These are phyloP conservation scores for Diglossa cyanea DNA, from an alignment of 2,797 vertebrate genomes.

Conservation along the genomic window DNA sequence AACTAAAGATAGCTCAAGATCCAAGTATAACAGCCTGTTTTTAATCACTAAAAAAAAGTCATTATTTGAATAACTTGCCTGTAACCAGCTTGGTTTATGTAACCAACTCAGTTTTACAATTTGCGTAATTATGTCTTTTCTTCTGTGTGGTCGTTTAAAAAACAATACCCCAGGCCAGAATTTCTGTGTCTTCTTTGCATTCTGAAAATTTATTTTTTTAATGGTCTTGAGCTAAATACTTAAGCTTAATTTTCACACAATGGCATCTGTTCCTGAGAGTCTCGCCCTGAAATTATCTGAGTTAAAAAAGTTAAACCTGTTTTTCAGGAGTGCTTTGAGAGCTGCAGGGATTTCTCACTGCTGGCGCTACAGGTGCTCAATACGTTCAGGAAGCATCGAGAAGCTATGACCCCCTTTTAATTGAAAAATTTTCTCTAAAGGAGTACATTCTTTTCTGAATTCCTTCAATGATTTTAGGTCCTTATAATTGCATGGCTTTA, in stretches of 20 bases:
- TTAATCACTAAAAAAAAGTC: not conserved
- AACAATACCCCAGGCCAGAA: not conserved
- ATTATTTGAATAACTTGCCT: not conserved
- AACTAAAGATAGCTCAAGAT: not conserved
- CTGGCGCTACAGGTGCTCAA: rapidly evolving
- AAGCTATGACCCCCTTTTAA: not conserved
- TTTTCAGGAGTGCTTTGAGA: not conserved
- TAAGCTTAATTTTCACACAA: not conserved
- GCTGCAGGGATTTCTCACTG: not conserved
- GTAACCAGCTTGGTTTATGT: not conserved
- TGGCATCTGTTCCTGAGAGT: not conserved
- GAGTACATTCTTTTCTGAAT: not conserved
- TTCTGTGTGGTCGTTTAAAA: not conserved
- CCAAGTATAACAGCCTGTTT: not conserved
- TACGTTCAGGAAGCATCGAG: not conserved
- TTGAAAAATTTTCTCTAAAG: not conserved
- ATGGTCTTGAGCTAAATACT: not conserved
- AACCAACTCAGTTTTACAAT: not conserved
- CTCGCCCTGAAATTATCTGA: not conserved
- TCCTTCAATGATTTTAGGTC: not conserved
- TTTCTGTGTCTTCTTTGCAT: not conserved
- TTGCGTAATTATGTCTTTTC: not conserved
- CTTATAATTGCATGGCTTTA: not conserved
- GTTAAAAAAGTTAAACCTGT: not conserved
- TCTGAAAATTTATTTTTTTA: not conserved